Evolutionary conservation across 2,797 vertebrate species (phyloP).

Genomic region (Dendrocincla tyrannina): DNA sequence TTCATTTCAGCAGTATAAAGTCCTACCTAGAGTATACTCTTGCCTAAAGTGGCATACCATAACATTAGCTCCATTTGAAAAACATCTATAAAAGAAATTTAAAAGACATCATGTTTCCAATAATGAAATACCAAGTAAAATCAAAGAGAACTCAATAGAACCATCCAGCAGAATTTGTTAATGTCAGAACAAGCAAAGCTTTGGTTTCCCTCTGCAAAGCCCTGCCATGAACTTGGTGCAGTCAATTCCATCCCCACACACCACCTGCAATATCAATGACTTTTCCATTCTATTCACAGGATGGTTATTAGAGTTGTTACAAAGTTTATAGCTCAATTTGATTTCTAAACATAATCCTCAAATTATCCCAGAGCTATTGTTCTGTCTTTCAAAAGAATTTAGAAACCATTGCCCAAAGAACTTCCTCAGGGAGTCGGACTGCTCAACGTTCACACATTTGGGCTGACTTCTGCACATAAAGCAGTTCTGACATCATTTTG

Average conservation of each 20-base stretch:
- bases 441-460: background rate
- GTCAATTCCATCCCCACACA: background rate
- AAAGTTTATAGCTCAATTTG: background rate
- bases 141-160: background rate
- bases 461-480: background rate
- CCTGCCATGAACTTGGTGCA: background rate
- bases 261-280: background rate
- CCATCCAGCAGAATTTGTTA: background rate
- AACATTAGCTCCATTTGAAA: background rate
- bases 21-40: background rate
- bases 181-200: background rate
- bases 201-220: background rate
- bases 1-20: background rate
- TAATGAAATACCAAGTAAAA: background rate
- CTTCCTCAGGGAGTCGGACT: background rate
- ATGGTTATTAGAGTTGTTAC: background rate
- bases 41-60: background rate
- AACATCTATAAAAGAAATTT: background rate
- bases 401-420: background rate
- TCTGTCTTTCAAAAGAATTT: background rate
- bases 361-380: background rate
- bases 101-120: background rate
- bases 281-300: background rate
- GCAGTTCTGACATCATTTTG: background rate
- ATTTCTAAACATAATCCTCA: background rate